Evolutionary conservation across 2,113 vertebrate genomes (phyloP).

Genomic region (Phoxinus phoxinus): DNA sequence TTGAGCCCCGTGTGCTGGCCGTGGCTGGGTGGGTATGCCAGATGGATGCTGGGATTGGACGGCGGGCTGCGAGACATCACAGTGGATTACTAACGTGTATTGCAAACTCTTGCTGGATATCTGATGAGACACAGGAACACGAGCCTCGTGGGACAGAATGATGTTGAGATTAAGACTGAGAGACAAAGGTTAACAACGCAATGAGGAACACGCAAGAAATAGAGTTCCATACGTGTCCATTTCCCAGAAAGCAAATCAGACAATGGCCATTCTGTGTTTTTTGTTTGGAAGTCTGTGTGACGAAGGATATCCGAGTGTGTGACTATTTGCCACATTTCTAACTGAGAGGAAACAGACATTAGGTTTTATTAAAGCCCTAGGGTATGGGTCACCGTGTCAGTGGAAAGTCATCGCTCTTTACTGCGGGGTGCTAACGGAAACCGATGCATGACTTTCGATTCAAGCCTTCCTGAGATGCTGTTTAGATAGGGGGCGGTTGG

Average conservation of each 20-base stretch:
- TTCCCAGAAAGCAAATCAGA: background rate
- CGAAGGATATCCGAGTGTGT: background rate
- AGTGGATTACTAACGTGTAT: slow-evolving; percentile 58
- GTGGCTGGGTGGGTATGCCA: slow-evolving; percentile 62
- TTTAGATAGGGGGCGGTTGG: background rate
- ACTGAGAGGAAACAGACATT: background rate
- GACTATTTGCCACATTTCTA: slow-evolving; percentile 11
- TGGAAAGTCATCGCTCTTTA: slow-evolving; percentile 15
- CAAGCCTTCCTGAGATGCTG: background rate
- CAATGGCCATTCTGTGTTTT: background rate
- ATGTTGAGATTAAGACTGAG: slow-evolving; percentile 26
- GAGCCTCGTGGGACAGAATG: background rate
- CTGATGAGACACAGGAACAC: background rate
- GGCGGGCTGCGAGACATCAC: slow-evolving; percentile 56
- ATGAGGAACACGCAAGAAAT: background rate
- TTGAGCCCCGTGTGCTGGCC: slow-evolving; percentile 60
- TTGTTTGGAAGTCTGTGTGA: background rate
- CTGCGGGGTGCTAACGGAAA: slow-evolving; percentile 62
- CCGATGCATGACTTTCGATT: slow-evolving; percentile 51
- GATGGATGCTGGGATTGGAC: slow-evolving; percentile 67
- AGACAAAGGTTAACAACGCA: background rate
- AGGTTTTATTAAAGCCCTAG: background rate
- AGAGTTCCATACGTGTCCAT: too few species aligned
- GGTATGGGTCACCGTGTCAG: slow-evolving; percentile 20
- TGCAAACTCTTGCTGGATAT: slow-evolving; percentile 11